Conservation (phyloP, 2,888 invertebrate species). For the Philhelius pedissequus region DNA sequence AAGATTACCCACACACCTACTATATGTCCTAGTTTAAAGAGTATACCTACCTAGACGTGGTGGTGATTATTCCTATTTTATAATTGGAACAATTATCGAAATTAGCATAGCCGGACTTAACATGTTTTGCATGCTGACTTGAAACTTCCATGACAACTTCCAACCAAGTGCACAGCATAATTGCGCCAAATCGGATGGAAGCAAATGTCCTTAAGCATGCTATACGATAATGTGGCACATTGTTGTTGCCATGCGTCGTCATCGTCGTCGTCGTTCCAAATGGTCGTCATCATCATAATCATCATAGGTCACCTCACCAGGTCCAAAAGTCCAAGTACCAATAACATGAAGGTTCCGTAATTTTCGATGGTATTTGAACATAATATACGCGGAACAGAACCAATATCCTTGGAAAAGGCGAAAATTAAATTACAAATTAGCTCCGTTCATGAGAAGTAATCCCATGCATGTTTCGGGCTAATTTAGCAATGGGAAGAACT, state of each 20-base stretch:
- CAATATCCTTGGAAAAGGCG: constrained; percentile 33
- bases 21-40: not conserved
- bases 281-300: not conserved
- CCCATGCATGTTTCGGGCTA: constrained; percentile 46
- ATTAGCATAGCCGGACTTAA: constrained; percentile 47
- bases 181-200: constrained; percentile 54
- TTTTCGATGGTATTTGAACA: constrained; percentile 29
- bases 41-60: not conserved
- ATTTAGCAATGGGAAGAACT: constrained; percentile 43
- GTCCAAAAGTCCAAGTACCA: not conserved
- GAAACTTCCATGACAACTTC: constrained; percentile 55
- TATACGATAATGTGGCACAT: not conserved
- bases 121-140: constrained; percentile 52
- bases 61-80: not conserved
- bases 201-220: constrained; percentile 52
- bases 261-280: not conserved
- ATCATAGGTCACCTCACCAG: not conserved
- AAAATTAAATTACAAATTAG: constrained; percentile 66
- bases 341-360: not conserved
- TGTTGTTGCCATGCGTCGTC: not conserved
- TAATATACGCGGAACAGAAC: not conserved
- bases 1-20: constrained; percentile 24
- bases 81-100: constrained; percentile 61
- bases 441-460: constrained; percentile 37
- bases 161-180: constrained; percentile 43